These are phyloP conservation scores for Corydoras sp. DNA, from an alignment of 2,113 vertebrate species.

Conservation along the genomic window DNA sequence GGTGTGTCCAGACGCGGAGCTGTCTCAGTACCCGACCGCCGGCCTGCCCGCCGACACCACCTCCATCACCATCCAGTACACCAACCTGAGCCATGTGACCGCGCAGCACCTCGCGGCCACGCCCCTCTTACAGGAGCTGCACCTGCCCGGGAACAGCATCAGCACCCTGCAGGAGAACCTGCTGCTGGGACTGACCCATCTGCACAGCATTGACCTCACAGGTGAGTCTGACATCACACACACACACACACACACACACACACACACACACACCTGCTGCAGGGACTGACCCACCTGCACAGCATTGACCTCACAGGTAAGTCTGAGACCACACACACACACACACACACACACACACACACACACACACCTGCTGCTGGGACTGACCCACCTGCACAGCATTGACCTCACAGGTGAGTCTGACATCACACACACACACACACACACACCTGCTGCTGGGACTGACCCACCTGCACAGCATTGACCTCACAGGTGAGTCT, in stretches of 20 bases:
- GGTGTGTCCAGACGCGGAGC: constrained; percentile 58
- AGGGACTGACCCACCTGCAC: constrained; percentile 52
- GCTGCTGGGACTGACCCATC: constrained; percentile 54
- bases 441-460: no score
- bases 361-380: constrained; percentile 63
- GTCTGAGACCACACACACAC: no score
- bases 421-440: no score
- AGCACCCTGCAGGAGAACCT: constrained; percentile 55
- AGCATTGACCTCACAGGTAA: constrained; percentile 73
- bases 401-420: constrained; percentile 75
- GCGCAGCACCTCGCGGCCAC: constrained; percentile 52
- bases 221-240: no score
- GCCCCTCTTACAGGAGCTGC: constrained; percentile 66
- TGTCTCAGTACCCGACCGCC: constrained; percentile 54
- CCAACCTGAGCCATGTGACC: constrained; percentile 62
- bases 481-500: no score
- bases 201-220: constrained; percentile 73
- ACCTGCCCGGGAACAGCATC: constrained; percentile 73
- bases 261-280: constrained; percentile 61
- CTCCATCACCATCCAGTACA: constrained; percentile 71
- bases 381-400: constrained; percentile 55
- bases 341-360: no score
- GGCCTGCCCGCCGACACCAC: constrained; percentile 56
- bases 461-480: no score
- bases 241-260: no score